Percentiles rank a stretch among this genome's conserved stretches.
Evolutionary conservation across 92 coral and sea anemone genomes (phyloP).

Genomic region (Palythoa heliodiscus): DNA sequence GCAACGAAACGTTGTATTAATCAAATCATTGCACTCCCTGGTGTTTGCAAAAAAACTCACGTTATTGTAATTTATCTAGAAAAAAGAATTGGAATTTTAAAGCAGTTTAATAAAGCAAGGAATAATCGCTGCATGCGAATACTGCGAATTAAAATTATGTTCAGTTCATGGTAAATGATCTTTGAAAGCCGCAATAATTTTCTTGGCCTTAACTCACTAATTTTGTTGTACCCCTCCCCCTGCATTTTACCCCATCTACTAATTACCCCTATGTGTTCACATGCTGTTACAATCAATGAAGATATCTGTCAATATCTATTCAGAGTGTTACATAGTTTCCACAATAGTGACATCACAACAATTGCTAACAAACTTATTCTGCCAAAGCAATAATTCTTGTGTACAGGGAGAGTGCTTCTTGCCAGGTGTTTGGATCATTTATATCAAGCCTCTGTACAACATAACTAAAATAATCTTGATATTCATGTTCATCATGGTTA

Average conservation of each 20-base stretch:
- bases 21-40: too few species aligned
- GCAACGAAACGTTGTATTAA: too few species aligned
- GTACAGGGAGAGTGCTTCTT: conserved; percentile 43
- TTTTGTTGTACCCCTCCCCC: too few species aligned
- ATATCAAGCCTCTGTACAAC: conserved; percentile 44
- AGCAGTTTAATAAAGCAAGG: too few species aligned
- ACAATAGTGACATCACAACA: conserved; percentile 18
- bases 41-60: too few species aligned
- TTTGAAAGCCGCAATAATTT: too few species aligned
- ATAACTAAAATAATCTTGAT: conserved; percentile 42
- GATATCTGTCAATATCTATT: conserved; percentile 13
- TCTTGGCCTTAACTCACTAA: too few species aligned
- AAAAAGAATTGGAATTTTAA: too few species aligned
- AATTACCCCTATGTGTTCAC: conserved; percentile 14
- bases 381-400: conserved; percentile 41
- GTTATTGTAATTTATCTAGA: too few species aligned
- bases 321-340: conserved; percentile 13
- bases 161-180: too few species aligned
- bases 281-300: conserved; percentile 17
- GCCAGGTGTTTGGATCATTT: conserved; percentile 45
- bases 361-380: conserved; percentile 6
- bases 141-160: too few species aligned
- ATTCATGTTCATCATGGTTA: conserved; percentile 37
- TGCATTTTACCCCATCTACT: conserved; percentile 7
- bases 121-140: too few species aligned